Base-by-base conservation (phyloP, 2,888 invertebrate species). In the Syrphus vitripennis region DNA sequence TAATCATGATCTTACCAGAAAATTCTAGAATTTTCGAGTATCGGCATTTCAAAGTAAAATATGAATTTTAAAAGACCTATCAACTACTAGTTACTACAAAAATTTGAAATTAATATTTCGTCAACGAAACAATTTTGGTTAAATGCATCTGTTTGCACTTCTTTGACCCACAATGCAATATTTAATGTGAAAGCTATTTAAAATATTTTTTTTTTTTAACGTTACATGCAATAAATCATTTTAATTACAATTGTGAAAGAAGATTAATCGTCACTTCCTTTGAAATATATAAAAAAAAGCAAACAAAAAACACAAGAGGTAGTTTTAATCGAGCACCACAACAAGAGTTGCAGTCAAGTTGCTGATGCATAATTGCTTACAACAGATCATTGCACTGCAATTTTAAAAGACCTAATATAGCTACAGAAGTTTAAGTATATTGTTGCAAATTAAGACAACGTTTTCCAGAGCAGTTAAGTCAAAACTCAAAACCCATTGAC, bases 361-460 rank as follows among this genome's bases (percentile, higher is more conserved):
- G 34, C 55, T 86, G n/a, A n/a, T n/a, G 72, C 77, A 75, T 65
- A 77, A 81, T 76, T 72, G 71, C 55, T 71, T 26, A 21, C 71
- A 53, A 34, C 34, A 59, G 42, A 69, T 86, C 77, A 77, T 40
- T 57, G 50, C 65, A 72, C 69, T 50, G 72, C 59, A 65, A 67
- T 72, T 81, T 69, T 3, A 26, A 31, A n/a, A 69, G 29, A 57
- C 55, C 53, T 75, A 53, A 70, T 75, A 65, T 71, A 65, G 48
- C n/a, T 59, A 65, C 53, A 69, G 48, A 50, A 53, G 69, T 77
- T 81, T 81, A 50, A 53, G 69, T 77, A 77, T 81, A 72, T 63
- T 77, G 77, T 72, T 82, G 86, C 86, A 87, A 87, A 87, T 87
- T 87, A 79, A 87, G 83, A 75, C 53, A 57, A 50, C 31, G 37